phyloP scores from a whole-genome alignment of 2,797 vertebrate species.

The Enteromius treurensis region DNA sequence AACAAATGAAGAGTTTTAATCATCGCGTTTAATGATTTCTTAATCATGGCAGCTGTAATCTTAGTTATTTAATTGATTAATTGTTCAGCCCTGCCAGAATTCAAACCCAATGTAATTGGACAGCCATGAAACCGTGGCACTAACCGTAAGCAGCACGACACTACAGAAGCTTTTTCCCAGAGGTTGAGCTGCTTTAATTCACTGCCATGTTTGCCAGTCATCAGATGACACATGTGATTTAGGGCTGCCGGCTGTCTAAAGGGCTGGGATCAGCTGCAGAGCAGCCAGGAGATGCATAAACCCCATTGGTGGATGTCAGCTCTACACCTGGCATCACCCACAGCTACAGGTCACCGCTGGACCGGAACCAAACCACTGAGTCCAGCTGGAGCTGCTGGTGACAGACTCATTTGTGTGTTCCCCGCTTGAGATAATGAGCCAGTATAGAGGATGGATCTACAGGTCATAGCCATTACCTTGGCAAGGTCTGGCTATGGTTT shows the following conservation, averaged over 20 bases:
- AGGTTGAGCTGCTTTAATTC: constrained; percentile 20
- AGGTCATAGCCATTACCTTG: neutral
- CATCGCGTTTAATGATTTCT: neutral
- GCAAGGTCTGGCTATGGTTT: neutral
- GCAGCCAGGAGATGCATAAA: constrained; percentile 32
- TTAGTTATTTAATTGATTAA: constrained; percentile 29
- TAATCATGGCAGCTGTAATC: constrained; percentile 26
- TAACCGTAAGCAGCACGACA: constrained; percentile 18
- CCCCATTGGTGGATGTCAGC: constrained; percentile 24
- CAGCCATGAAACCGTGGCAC: neutral
- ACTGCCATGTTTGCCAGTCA: constrained; percentile 28
- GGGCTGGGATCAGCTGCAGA: constrained; percentile 41
- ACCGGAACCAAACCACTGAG: constrained; percentile 28
- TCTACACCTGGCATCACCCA: constrained; percentile 35
- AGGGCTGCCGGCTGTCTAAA: constrained; percentile 26
- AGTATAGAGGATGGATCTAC: neutral
- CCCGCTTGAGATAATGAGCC: constrained; percentile 14
- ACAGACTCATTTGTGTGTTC: constrained; percentile 18
- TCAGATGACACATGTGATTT: constrained; percentile 39
- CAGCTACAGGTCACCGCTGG: constrained; percentile 40
- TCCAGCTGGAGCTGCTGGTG: constrained; percentile 38
- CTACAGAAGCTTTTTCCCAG: constrained; percentile 9
- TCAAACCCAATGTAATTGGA: constrained; percentile 32
- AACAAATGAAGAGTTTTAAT: neutral
- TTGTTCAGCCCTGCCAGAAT: constrained; percentile 19